phyloP scores from a whole-genome alignment of 2,113 vertebrate genomes.

The Neodon shergylaensis region DNA sequence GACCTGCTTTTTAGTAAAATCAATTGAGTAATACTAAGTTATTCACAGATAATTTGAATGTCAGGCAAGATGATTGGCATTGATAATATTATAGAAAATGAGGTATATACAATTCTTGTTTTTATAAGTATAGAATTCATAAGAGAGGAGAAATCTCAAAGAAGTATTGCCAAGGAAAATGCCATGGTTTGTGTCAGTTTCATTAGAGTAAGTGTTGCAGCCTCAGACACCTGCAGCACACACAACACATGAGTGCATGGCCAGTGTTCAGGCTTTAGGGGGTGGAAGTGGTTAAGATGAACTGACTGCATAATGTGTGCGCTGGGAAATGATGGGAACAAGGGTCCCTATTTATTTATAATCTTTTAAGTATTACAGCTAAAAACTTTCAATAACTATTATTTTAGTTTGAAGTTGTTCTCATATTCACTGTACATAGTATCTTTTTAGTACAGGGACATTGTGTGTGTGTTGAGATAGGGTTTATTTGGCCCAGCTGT shows the following conservation, averaged over 20 bases:
- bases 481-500: neutral
- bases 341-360: neutral
- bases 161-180: neutral
- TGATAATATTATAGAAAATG: neutral
- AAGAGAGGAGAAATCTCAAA: neutral
- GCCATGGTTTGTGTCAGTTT: neutral
- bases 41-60: neutral
- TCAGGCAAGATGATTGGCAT: neutral
- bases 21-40: slow-evolving; percentile 18
- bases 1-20: neutral
- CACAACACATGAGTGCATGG: neutral
- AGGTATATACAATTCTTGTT: neutral
- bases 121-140: neutral
- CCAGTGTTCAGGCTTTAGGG: neutral
- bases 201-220: neutral
- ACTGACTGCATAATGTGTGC: neutral
- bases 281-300: neutral
- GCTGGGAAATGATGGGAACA: neutral
- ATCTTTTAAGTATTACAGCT: neutral
- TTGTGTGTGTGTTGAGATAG: neutral
- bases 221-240: neutral
- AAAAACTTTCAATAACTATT: neutral
- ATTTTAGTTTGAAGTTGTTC: neutral
- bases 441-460: no score
- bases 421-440: neutral